Evolutionary conservation across 2,113 vertebrate genomes (phyloP).

Genomic region (Leucoraja erinaceus): DNA sequence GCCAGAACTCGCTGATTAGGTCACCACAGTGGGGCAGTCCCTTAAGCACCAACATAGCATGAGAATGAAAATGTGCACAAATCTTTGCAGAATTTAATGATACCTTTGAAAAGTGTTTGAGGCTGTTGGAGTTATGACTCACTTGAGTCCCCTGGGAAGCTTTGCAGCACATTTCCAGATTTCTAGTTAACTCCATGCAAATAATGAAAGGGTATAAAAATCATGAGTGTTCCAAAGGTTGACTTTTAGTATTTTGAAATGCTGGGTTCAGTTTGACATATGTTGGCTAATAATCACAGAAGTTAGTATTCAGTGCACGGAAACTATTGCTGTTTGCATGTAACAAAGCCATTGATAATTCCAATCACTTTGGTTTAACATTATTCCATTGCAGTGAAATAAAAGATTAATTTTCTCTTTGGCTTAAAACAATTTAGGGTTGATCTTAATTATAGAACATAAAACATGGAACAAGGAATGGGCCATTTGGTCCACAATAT

Average conservation of each 20-base stretch:
- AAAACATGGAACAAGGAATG: no score
- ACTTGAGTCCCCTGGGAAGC: neutral
- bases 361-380: neutral
- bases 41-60: no score
- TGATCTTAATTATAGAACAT: neutral
- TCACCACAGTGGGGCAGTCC: no score
- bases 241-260: neutral
- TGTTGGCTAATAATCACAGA: neutral
- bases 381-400: neutral
- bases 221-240: neutral
- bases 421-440: neutral
- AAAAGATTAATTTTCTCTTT: neutral
- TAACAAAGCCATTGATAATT: neutral
- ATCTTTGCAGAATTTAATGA: neutral
- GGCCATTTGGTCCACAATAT: no score
- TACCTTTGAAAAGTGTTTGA: neutral
- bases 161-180: neutral
- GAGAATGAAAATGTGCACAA: neutral
- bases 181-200: neutral
- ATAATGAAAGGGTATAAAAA: slow-evolving; percentile 3
- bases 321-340: neutral
- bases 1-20: no score
- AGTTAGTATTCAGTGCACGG: neutral
- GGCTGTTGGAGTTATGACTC: neutral
- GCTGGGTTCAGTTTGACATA: neutral